A percentile compares a stretch with the other conserved stretches of the same genome.
Evolutionary conservation across 1,140 invertebrate species (phyloP).

Genomic region (Aethina tumida): DNA sequence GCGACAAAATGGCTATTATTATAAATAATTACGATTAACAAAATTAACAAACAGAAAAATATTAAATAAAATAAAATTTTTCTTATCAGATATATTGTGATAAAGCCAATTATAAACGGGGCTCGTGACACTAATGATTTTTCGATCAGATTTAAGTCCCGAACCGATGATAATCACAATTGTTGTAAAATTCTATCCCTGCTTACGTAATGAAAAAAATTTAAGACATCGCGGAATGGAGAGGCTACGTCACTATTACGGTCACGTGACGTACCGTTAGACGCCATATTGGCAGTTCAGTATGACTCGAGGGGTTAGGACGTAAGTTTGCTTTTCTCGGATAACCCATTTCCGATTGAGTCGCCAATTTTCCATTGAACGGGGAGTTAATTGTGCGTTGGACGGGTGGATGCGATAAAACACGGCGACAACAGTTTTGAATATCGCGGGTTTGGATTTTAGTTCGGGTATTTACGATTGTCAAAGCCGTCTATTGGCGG

Average conservation of each 20-base stretch:
- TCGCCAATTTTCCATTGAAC: constrained; percentile 6
- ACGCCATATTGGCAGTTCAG: constrained; percentile 44
- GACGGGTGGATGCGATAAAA: constrained; percentile 6
- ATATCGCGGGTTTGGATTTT: constrained; percentile 31
- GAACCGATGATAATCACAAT: constrained; percentile 14
- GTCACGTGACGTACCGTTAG: constrained; percentile 41
- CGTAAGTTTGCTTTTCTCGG: constrained; percentile 21
- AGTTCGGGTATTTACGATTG: constrained; percentile 37
- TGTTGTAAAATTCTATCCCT: constrained; percentile 17
- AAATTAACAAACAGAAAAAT: too few relatives aligned
- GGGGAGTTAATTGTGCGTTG: constrained; percentile 4
- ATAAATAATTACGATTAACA: too few relatives aligned
- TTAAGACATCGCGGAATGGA: constrained; percentile 29
- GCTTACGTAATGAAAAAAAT: constrained; percentile 34
- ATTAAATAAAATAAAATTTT: too few relatives aligned
- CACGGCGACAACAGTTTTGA: constrained; percentile 26
- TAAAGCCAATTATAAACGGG: too few relatives aligned
- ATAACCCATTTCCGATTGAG: constrained; percentile 12
- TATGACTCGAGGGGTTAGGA: constrained; percentile 35
- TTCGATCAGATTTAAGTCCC: too few relatives aligned
- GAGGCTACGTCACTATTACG: constrained; percentile 39
- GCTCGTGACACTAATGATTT: too few relatives aligned
- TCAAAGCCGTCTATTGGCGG: constrained; percentile 31
- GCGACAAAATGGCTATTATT: too few relatives aligned
- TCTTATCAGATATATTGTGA: too few relatives aligned